Evolutionary conservation across 2,888 invertebrate species (phyloP).

Genomic region (Drosophila setosimentum): DNA sequence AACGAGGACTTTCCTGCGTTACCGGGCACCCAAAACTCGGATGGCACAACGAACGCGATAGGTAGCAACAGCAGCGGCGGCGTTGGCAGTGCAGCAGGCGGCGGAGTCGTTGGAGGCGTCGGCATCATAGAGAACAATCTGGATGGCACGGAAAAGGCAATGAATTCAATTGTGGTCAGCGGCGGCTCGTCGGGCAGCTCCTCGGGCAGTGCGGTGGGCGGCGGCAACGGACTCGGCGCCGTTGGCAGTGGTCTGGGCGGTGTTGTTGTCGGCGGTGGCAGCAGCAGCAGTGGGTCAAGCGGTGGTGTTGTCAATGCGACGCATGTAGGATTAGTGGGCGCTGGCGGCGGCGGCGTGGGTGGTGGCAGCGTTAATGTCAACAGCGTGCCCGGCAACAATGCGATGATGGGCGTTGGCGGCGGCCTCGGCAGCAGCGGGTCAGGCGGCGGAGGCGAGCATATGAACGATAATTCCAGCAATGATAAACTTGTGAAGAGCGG

Average conservation of each 20-base stretch:
- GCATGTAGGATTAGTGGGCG: constrained; percentile 64
- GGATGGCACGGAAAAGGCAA: constrained; percentile 85
- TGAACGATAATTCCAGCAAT: constrained; percentile 85
- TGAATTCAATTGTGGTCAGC: constrained; percentile 84
- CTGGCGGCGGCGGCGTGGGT: constrained; percentile 35
- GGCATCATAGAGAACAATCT: constrained; percentile 82
- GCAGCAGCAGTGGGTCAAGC: constrained; percentile 51
- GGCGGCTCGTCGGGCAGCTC: constrained; percentile 74
- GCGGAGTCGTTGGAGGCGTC: constrained; percentile 46
- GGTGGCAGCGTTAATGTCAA: constrained; percentile 54
- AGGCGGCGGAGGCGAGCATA: constrained; percentile 82
- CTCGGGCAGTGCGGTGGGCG: constrained; percentile 68
- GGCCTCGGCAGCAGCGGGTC: constrained; percentile 68
- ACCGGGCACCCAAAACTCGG: constrained; percentile 94
- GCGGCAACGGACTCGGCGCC: constrained; percentile 73
- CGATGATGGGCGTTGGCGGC: constrained; percentile 76
- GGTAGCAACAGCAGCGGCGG: constrained; percentile 47
- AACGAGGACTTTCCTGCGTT: constrained; percentile 99
- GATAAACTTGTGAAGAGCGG: constrained; percentile 90
- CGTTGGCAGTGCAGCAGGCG: constrained; percentile 46
- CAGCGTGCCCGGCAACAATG: constrained; percentile 72
- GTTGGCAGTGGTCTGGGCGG: constrained; percentile 72
- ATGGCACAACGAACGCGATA: constrained; percentile 86
- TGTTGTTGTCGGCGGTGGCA: constrained; percentile 50
- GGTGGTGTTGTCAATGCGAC: constrained; percentile 66